Conservation (phyloP, 2,888 invertebrate species). For the Hipparchia sbordonii region DNA sequence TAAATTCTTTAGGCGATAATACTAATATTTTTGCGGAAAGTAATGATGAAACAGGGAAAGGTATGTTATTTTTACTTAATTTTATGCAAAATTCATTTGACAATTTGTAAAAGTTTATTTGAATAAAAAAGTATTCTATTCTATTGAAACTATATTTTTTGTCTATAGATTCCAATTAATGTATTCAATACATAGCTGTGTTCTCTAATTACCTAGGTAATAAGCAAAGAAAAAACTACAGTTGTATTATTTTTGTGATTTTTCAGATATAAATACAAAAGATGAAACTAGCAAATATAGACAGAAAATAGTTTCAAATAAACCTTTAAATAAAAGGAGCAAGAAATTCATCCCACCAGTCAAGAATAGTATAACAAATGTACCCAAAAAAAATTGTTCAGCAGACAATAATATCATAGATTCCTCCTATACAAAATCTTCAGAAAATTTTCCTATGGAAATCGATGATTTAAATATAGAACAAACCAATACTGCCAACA, state of each 20-base stretch:
- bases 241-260: not conserved
- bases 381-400: not conserved
- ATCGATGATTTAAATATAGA: constrained; percentile 8
- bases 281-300: not conserved
- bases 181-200: no score
- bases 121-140: not conserved
- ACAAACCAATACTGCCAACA: not conserved
- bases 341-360: constrained; percentile 60
- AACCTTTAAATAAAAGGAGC: constrained; percentile 37
- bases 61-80: constrained; percentile 24
- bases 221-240: not conserved
- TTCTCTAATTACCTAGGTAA: not conserved
- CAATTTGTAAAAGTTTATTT: no score
- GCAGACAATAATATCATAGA: constrained; percentile 4
- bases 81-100: not conserved
- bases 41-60: constrained; percentile 6
- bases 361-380: constrained; percentile 39
- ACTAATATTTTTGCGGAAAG: not conserved
- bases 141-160: not conserved
- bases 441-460: constrained; percentile 3
- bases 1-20: constrained; percentile 3
- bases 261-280: not conserved
- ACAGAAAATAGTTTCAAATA: not conserved
- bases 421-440: not conserved
- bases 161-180: no score